phyloP scores from a whole-genome alignment of 1,140 invertebrate genomes.

The Formica selysi region DNA sequence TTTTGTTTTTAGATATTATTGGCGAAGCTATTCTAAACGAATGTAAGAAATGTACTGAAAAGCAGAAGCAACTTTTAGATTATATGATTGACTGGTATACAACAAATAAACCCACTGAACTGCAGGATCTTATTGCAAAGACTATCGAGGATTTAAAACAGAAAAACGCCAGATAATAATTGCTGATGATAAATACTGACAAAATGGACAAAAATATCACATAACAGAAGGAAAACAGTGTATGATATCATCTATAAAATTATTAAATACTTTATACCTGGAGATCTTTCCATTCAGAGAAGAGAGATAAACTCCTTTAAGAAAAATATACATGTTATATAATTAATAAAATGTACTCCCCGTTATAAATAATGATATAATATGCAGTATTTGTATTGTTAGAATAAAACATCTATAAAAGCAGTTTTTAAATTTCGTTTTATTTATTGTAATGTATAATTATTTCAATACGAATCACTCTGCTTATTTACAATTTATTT shows the following conservation, averaged over 20 bases:
- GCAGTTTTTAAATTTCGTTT: not conserved
- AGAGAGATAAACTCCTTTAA: not conserved
- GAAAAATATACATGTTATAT: no score
- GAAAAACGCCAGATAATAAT: not conserved
- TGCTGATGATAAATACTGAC: not conserved
- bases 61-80: not conserved
- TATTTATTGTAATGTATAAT: not conserved
- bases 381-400: not conserved
- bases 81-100: conserved; percentile 1
- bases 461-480: no score
- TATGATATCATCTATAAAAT: not conserved
- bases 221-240: no score
- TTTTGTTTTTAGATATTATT: not conserved
- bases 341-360: no score
- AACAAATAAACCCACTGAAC: not conserved
- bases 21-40: not conserved
- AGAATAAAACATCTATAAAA: conserved; percentile 6
- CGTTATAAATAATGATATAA: not conserved
- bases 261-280: not conserved
- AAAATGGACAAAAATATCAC: not conserved
- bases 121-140: not conserved
- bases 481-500: no score
- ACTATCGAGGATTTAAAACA: not conserved
- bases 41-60: conserved; percentile 26
- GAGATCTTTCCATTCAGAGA: not conserved